A percentile compares a stretch with the other conserved stretches of the same genome.
Conservation (phyloP, 2,888 invertebrate genomes). For the Hoplodrina blanda region DNA sequence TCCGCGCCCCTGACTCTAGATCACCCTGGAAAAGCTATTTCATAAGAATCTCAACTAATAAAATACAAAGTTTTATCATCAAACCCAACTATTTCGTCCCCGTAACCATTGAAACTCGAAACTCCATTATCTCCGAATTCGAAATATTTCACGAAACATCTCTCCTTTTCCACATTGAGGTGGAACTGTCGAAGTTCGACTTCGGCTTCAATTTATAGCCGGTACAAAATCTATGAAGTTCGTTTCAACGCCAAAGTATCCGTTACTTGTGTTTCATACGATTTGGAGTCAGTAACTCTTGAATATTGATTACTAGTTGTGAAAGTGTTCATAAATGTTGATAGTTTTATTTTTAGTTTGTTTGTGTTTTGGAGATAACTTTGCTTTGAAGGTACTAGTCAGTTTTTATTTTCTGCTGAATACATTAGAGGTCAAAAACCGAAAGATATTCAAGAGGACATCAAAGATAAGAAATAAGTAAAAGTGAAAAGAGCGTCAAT, state of each 20-base stretch:
- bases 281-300: background rate
- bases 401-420: too few species aligned
- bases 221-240: constrained; percentile 19
- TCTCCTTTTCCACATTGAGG: constrained; percentile 16
- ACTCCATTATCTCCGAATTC: constrained; percentile 17
- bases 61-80: constrained; percentile 12
- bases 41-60: background rate
- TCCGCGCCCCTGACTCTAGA: too few species aligned
- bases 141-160: constrained; percentile 24
- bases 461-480: constrained; percentile 19
- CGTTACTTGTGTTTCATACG: constrained; percentile 2
- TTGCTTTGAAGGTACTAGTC: too few species aligned
- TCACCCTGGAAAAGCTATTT: too few species aligned
- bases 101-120: background rate
- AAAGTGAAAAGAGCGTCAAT: background rate
- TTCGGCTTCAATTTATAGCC: constrained; percentile 14
- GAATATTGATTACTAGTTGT: constrained; percentile 5
- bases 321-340: background rate
- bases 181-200: constrained; percentile 26
- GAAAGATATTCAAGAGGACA: background rate
- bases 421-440: too few species aligned
- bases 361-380: background rate
- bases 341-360: background rate
- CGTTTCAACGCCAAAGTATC: constrained; percentile 21
- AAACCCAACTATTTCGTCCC: constrained; percentile 4